phyloP scores from a whole-genome alignment of 2,797 vertebrate species.

The Kryptopterus vitreolus region DNA sequence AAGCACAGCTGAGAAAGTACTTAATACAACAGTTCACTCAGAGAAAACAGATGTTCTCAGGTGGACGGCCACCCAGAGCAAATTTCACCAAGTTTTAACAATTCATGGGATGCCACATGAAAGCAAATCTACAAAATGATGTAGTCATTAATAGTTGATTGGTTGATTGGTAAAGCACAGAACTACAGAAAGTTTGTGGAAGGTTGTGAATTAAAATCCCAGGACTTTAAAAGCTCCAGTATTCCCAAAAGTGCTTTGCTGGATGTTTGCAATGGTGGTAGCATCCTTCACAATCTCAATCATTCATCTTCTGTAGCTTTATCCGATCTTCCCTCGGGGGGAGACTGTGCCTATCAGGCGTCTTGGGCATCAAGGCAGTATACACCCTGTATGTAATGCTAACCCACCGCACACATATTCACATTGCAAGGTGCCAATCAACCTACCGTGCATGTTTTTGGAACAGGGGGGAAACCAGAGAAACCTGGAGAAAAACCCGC shows the following conservation, averaged over 20 bases:
- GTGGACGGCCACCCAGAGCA: not conserved
- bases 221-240: conserved; percentile 88
- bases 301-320: too few species aligned
- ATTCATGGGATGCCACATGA: not conserved
- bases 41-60: too few species aligned
- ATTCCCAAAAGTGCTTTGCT: conserved; percentile 96
- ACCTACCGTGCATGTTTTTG: too few species aligned
- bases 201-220: not conserved
- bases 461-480: too few species aligned
- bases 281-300: conserved; percentile 98
- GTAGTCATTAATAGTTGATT: not conserved
- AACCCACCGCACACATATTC: too few species aligned
- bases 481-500: too few species aligned
- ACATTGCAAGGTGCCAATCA: too few species aligned
- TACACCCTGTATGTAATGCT: too few species aligned
- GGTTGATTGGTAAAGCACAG: not conserved
- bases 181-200: not conserved
- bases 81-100: not conserved
- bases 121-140: not conserved
- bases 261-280: conserved; percentile 96
- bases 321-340: too few species aligned
- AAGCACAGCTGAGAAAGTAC: not conserved
- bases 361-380: too few species aligned
- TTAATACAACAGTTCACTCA: not conserved
- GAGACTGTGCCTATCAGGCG: too few species aligned